Evolutionary conservation across 2,113 vertebrate genomes (phyloP).

Genomic region (Ictalurus punctatus): DNA sequence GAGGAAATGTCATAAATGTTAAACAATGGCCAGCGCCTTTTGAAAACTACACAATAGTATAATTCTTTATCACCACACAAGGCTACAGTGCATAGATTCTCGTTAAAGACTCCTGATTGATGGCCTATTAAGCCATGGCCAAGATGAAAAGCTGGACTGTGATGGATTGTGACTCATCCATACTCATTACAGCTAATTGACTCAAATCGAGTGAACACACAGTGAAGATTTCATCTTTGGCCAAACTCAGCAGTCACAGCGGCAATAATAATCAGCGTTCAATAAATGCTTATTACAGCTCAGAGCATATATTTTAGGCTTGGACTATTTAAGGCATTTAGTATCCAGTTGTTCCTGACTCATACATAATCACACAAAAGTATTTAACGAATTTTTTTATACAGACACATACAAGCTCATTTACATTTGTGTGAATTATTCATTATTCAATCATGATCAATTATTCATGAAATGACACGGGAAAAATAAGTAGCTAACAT

Average conservation of each 20-base stretch:
- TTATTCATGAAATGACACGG: background rate
- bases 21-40: background rate
- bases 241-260: conserved; percentile 32
- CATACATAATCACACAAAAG: background rate
- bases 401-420: background rate
- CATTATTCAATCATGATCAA: too few relatives aligned
- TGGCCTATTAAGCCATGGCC: conserved; percentile 24
- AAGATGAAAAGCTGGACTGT: conserved; percentile 18
- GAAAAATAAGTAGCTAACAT: background rate
- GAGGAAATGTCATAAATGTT: background rate
- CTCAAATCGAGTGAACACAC: conserved; percentile 24
- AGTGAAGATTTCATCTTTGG: conserved; percentile 12
- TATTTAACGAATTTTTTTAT: background rate
- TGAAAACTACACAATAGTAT: background rate
- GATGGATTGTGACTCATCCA: conserved; percentile 42
- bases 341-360: background rate
- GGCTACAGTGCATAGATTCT: conserved; percentile 31
- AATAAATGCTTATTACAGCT: conserved; percentile 27
- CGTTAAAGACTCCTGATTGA: conserved; percentile 32
- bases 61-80: background rate
- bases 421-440: background rate
- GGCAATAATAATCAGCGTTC: conserved; percentile 39
- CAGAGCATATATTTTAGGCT: background rate
- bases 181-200: conserved; percentile 52
- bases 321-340: background rate